Evolutionary conservation across 2,888 invertebrate species (phyloP).

Genomic region (Aleiodes alternator): DNA sequence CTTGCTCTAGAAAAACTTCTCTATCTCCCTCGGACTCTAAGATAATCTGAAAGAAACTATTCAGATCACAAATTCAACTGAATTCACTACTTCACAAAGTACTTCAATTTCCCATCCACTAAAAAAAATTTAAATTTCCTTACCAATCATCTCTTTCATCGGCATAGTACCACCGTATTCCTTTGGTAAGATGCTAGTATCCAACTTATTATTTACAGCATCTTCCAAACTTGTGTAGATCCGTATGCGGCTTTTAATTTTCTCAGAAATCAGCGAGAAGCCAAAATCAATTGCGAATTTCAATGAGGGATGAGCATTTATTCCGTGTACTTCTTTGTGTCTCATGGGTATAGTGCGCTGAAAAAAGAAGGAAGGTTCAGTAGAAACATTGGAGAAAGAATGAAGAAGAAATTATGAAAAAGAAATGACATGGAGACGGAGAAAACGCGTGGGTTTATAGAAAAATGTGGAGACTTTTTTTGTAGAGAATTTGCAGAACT

Average conservation of each 20-base stretch:
- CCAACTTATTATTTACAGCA: constrained; percentile 77
- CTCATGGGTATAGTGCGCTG: constrained; percentile 87
- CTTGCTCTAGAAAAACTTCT: too few relatives aligned
- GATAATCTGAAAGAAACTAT: too few relatives aligned
- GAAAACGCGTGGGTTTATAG: too few relatives aligned
- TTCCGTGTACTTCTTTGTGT: constrained; percentile 87
- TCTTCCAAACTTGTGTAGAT: constrained; percentile 82
- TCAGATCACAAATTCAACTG: background rate
- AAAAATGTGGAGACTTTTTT: too few relatives aligned
- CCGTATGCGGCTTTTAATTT: constrained; percentile 83
- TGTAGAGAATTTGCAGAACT: too few relatives aligned
- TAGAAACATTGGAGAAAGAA: background rate
- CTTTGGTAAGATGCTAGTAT: constrained; percentile 82
- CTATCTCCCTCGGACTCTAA: too few relatives aligned
- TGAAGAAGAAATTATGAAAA: background rate
- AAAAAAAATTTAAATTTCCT: constrained; percentile 56
- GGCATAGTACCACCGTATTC: constrained; percentile 91
- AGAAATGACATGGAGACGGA: too few relatives aligned
- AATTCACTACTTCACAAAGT: background rate
- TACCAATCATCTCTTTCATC: constrained; percentile 89
- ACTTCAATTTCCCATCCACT: background rate
- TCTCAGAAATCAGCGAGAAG: constrained; percentile 85
- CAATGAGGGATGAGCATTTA: constrained; percentile 85
- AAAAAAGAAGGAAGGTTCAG: constrained; percentile 22
- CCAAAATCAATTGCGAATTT: constrained; percentile 87